phyloP scores from a whole-genome alignment of 37 sponge, comb jelly and placozoan genomes.

The Oscarella lobularis region DNA sequence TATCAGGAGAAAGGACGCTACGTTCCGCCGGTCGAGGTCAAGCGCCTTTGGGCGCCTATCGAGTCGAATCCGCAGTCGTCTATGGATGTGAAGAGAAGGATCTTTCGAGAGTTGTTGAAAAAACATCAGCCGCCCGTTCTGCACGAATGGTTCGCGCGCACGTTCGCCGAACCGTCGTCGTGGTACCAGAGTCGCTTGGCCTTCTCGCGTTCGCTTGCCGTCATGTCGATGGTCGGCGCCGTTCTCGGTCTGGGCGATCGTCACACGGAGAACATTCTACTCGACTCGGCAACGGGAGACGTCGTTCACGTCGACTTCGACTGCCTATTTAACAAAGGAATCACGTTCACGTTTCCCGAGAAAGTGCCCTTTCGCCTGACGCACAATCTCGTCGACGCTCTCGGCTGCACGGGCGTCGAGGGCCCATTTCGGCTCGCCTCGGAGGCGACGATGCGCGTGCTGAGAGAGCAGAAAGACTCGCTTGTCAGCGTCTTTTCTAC shows the following conservation, averaged over 20 bases:
- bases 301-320: slow-evolving; percentile 90
- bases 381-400: slow-evolving; percentile 84
- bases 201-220: slow-evolving; percentile 77
- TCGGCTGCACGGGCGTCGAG: slow-evolving; percentile 72
- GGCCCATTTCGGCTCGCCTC: slow-evolving; percentile 56
- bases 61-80: neutral
- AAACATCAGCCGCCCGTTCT: slow-evolving; percentile 53
- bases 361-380: slow-evolving; percentile 93
- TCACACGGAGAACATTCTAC: slow-evolving; percentile 89
- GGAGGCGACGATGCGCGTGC: slow-evolving; percentile 64
- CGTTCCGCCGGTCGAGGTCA: neutral
- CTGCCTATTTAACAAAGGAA: slow-evolving; percentile 89
- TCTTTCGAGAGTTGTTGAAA: neutral
- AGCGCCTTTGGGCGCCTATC: neutral
- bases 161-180: slow-evolving; percentile 84
- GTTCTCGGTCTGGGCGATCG: slow-evolving; percentile 86
- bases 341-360: slow-evolving; percentile 80
- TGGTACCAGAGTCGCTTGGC: slow-evolving; percentile 65
- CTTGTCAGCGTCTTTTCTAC: slow-evolving; percentile 79
- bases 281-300: slow-evolving; percentile 85
- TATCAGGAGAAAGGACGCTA: neutral
- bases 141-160: slow-evolving; percentile 73
- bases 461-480: slow-evolving; percentile 68
- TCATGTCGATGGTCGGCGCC: slow-evolving; percentile 91
- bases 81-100: neutral